Conservation (phyloP, 2,888 invertebrate species). For the Melitaea athalia region DNA sequence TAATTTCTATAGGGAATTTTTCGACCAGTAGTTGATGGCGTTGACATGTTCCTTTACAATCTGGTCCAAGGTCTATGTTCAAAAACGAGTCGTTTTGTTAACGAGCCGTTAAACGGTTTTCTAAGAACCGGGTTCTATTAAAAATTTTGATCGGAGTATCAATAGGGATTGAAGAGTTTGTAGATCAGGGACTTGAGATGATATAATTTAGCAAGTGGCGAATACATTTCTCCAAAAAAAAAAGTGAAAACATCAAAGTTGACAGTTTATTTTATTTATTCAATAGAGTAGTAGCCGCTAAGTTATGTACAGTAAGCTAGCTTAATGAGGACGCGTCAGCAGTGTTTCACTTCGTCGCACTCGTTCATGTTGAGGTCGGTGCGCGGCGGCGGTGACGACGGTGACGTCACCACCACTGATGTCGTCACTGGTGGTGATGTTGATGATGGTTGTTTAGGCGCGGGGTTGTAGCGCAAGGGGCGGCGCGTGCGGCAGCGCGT, state of each 20-base stretch:
- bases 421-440: not conserved
- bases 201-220: no score
- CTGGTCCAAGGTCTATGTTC: no score
- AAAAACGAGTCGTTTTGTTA: no score
- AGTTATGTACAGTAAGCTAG: no score
- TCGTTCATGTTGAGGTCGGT: slow-evolving; percentile 50
- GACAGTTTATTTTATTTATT: no score
- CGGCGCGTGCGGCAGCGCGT: slow-evolving; percentile 37
- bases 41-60: not conserved
- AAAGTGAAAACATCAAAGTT: no score
- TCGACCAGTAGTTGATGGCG: not conserved
- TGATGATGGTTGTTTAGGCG: slow-evolving; percentile 41
- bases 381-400: slow-evolving; percentile 17
- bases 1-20: not conserved
- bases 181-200: not conserved
- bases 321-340: not conserved
- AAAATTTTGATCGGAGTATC: not conserved
- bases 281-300: no score
- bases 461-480: slow-evolving; percentile 48
- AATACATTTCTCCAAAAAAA: no score
- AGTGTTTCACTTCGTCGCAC: slow-evolving; percentile 31
- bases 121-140: not conserved
- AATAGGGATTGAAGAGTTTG: not conserved
- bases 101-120: no score
- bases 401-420: not conserved